These are phyloP conservation scores for Pterocles burchelli DNA, from an alignment of 2,113 vertebrate genomes.

Conservation along the genomic window DNA sequence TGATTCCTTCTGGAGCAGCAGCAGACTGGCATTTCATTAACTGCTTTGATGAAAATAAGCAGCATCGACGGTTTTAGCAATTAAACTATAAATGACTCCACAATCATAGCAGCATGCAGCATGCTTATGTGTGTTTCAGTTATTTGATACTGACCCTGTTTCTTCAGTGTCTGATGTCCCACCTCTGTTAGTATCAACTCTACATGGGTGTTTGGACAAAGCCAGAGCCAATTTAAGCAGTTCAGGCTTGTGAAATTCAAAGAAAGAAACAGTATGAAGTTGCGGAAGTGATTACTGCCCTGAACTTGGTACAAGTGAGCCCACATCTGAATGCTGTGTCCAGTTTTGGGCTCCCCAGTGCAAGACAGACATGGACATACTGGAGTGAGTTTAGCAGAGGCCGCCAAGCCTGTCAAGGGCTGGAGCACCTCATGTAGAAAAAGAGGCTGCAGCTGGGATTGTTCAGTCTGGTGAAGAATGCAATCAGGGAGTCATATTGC, in stretches of 20 bases:
- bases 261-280: background rate
- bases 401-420: background rate
- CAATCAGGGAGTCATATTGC: background rate
- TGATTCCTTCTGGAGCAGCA: background rate
- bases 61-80: background rate
- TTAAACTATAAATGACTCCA: background rate
- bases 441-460: background rate
- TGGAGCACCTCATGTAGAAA: background rate
- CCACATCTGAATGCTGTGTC: background rate
- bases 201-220: background rate
- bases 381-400: background rate
- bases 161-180: background rate
- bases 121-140: background rate
- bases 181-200: background rate
- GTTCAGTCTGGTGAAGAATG: background rate
- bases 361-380: background rate
- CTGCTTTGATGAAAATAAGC: background rate
- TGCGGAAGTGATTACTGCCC: background rate
- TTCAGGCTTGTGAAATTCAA: background rate
- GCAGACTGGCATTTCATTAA: background rate
- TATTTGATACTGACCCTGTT: background rate
- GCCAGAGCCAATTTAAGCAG: background rate
- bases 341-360: background rate
- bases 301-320: background rate
- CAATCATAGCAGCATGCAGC: background rate